Conservation (phyloP, 2,888 invertebrate genomes). For the Agelastica alni region DNA sequence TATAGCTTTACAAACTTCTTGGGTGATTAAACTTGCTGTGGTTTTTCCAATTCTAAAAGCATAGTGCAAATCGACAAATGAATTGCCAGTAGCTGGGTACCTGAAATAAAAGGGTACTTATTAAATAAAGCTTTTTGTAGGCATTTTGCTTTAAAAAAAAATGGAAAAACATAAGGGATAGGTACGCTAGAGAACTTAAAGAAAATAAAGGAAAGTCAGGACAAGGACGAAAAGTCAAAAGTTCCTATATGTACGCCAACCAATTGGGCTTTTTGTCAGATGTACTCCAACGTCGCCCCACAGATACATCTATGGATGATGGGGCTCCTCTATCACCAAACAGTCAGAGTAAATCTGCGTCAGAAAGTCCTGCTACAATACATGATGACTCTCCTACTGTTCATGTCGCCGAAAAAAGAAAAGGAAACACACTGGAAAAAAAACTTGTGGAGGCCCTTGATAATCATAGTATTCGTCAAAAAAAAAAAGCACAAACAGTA, state of each 20-base stretch:
- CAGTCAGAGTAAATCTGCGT: constrained; percentile 4
- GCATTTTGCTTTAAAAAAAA: constrained; percentile 1
- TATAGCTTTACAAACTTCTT: constrained; percentile 30
- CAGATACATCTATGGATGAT: constrained; percentile 22
- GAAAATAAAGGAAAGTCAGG: constrained; percentile 1
- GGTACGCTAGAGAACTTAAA: background rate
- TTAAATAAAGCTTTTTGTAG: constrained; percentile 3
- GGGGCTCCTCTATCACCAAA: constrained; percentile 6
- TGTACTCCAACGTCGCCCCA: constrained; percentile 12
- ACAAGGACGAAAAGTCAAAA: constrained; percentile 22
- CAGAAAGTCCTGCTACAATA: constrained; percentile 14
- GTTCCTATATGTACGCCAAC: constrained; percentile 21
- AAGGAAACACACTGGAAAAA: constrained; percentile 20
- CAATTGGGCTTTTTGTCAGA: constrained; percentile 22
- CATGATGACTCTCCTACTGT: constrained; percentile 11
- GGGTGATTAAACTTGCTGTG: constrained; percentile 16
- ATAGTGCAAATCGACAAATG: constrained; percentile 20
- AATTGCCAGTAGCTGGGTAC: constrained; percentile 24
- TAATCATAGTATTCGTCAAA: constrained; percentile 18
- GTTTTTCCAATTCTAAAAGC: constrained; percentile 24
- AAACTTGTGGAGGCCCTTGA: constrained; percentile 22
- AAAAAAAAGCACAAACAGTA: constrained; percentile 18
- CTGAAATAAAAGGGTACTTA: constrained; percentile 17
- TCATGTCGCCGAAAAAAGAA: constrained; percentile 18
- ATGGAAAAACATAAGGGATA: constrained; percentile 1